Evolutionary conservation across 2,113 vertebrate genomes (phyloP), one percentile per base, ranked within the genome.

Genomic region (Verasper variegatus): DNA sequence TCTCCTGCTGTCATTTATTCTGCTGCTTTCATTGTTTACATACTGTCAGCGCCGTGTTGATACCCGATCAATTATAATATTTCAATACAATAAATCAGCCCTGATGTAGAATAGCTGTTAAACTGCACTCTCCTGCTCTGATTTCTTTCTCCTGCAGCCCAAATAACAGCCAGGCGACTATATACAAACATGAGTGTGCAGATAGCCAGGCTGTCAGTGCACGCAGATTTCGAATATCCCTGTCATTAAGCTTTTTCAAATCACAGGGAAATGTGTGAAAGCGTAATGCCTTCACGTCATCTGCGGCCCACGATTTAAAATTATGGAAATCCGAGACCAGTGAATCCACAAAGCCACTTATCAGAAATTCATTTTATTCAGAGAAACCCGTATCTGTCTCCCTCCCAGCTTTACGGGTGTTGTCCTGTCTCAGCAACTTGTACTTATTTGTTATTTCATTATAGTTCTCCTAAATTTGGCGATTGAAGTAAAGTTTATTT

Each of bases 1-100:
- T 49, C 27, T 31, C 6, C 0, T 49, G 70, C 59, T 85, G 80
- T 67, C 74, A 84, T 80, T 78, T 80, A 24, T 70, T 56, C 72
- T 37, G 42, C 69, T 55, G 79, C 56, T 68, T 60, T 57, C 51
- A 75, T 76, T 88, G 85, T 89, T 87, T 80, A 86, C 82, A 80
- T 76, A 18, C 56, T 66, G 79, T 62, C 68, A 52, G 54, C 31
- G 67, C 51, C 72, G 45, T 4, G 45, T 42, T 42, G 40, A 51
- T 18, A 26, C 58, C 20, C 20, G 47, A 68, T 40, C 37, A 65
- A 27, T n/a, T 49, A 18, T 4, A 49, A 18, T 49, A 17, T 17
- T 17, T 49, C 17, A 49, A 5, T n/a, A n/a, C 45, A 18, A 49
- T 49, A 49, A 49, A 17, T 6, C 45, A 18, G 15, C 17, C 45